Percentiles rank a stretch among this genome's conserved stretches.
Evolutionary conservation across 2,888 invertebrate genomes (phyloP).

Genomic region (Malacosoma neustria): DNA sequence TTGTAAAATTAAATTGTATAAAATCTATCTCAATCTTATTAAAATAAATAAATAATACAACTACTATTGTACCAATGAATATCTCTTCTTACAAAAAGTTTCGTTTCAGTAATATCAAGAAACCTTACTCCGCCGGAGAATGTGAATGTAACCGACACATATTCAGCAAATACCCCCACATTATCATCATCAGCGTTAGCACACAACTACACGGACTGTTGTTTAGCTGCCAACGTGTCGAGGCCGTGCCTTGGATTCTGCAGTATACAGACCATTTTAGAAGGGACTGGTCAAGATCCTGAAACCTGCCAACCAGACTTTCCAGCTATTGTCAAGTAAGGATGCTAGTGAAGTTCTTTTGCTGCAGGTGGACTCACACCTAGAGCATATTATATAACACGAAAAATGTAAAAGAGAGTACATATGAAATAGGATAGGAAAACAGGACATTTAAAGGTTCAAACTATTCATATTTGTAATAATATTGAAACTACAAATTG

Average conservation of each 20-base stretch:
- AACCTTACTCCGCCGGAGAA: constrained; percentile 76
- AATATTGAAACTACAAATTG: no score
- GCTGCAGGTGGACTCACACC: no score
- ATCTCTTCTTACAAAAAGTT: background rate
- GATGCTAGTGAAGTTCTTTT: no score
- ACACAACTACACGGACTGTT: constrained; percentile 90
- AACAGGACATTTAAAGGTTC: no score
- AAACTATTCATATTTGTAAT: no score
- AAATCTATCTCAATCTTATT: no score
- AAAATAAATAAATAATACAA: background rate
- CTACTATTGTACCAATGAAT: background rate
- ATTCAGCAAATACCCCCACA: constrained; percentile 54
- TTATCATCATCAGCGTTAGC: constrained; percentile 55
- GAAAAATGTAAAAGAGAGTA: no score
- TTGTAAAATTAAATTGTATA: no score
- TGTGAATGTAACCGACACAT: constrained; percentile 60
- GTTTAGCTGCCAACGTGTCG: constrained; percentile 81
- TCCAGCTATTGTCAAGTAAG: constrained; percentile 81
- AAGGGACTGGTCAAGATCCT: constrained; percentile 87
- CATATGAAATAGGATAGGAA: no score
- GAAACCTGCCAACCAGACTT: constrained; percentile 88
- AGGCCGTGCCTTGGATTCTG: constrained; percentile 85
- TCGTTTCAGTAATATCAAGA: constrained; percentile 75
- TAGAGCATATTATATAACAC: no score
- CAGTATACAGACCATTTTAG: constrained; percentile 84